Conservation (phyloP, 2,888 invertebrate species). For the Saturnia pavonia region DNA sequence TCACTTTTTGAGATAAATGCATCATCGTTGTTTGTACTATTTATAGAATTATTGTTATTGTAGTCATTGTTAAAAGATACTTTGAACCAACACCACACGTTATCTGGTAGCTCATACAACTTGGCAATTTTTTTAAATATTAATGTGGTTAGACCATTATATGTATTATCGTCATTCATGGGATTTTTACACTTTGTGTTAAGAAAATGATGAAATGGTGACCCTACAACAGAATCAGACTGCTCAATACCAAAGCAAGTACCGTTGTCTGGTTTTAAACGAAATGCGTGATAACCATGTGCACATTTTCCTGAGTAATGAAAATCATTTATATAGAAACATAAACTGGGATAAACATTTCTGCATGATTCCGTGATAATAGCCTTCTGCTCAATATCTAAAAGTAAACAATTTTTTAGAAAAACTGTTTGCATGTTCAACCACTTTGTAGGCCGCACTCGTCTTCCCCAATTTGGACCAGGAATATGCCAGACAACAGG, state of each 20-base stretch:
- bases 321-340: slow-evolving; percentile 64
- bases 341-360: slow-evolving; percentile 59
- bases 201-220: slow-evolving; percentile 53
- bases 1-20: neutral
- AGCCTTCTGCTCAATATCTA: slow-evolving; percentile 50
- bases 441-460: slow-evolving; percentile 39
- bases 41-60: slow-evolving; percentile 18
- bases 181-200: slow-evolving; percentile 52
- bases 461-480: slow-evolving; percentile 67
- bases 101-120: slow-evolving; percentile 41
- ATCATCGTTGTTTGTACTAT: slow-evolving; percentile 18
- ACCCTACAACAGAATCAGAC: slow-evolving; percentile 38
- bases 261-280: slow-evolving; percentile 58
- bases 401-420: slow-evolving; percentile 58
- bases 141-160: slow-evolving; percentile 49
- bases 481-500: slow-evolving; percentile 75
- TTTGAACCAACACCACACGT: slow-evolving; percentile 66
- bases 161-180: slow-evolving; percentile 45
- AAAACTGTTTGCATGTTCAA: slow-evolving; percentile 41
- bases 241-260: slow-evolving; percentile 66
- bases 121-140: slow-evolving; percentile 62
- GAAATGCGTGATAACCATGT: slow-evolving; percentile 59
- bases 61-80: slow-evolving; percentile 24
- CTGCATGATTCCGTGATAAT: slow-evolving; percentile 57
- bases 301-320: slow-evolving; percentile 64